Evolutionary conservation across 2,113 vertebrate genomes (phyloP), one percentile per base, ranked within the genome.

Genomic region (Notarius lentiginosus): DNA sequence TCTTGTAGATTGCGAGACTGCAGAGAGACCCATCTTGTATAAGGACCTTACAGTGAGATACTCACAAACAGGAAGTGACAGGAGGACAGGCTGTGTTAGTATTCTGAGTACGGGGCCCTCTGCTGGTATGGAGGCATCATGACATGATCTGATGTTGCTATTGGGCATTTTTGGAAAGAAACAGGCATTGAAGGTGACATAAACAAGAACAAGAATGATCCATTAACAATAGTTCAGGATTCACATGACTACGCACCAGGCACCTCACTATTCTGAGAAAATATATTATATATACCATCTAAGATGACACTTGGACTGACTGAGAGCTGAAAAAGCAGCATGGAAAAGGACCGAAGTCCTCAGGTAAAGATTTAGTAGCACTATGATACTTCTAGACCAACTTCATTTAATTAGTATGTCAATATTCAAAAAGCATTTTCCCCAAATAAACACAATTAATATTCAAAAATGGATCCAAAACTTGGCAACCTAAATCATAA

Each of bases 401-500:
- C 84, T 65, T 47, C 15, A 68, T 70, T 47, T 1, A 79, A 68
- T 84, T 79, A 49, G 56, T 79, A 79, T 49, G 55, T 47, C n/a
- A 65, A 24, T 72, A 51, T 61, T 56, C 49, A 70, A 84, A 60
- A 80, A 41, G 70, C 11, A 20, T 49, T 81, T 27, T 41, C 27
- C 11, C 51, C 55, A 80, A 60, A 68, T 80, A 58, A 86, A 80
- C 76, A 68, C 27, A 14, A 12, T 20, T 65, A 84, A 82, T 81
- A 83, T 87, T 85, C 61, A 87, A 65, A 77, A 87, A 70, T 27
- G 8, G 73, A 79, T 75, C 41, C n/a, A 66, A 65, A 75, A 63
- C 55, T 41, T 87, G 77, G 88, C 55, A 80, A 65, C 34, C 41
- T 8, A n/a, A 73, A 68, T 85, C 79, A 72, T 82, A 76, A 47